Conservation (phyloP, 2,797 vertebrate genomes). For the Podarcis lilfordi region DNA sequence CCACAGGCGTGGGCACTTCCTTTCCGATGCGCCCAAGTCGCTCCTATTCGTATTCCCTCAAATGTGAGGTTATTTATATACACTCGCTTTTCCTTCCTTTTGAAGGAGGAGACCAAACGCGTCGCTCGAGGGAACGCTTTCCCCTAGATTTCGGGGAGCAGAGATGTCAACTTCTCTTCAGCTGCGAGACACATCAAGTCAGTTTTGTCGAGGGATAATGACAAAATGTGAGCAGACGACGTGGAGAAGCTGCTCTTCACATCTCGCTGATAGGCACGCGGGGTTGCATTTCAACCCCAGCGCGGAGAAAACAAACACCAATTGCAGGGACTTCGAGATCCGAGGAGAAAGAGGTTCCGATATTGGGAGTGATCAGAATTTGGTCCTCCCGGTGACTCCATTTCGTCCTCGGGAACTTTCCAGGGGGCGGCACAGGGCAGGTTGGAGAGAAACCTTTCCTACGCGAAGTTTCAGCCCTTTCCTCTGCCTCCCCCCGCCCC, state of each 20-base stretch:
- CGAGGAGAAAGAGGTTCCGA: not conserved
- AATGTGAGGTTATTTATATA: not conserved
- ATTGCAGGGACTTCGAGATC: not conserved
- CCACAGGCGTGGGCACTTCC: no score
- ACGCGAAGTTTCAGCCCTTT: conserved; percentile 63
- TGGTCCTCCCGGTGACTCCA: not conserved
- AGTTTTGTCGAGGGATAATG: not conserved
- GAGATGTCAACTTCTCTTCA: not conserved
- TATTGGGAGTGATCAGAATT: not conserved
- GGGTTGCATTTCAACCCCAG: not conserved
- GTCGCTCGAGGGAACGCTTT: not conserved
- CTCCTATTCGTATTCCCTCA: not conserved
- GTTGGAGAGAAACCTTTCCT: conserved; percentile 35
- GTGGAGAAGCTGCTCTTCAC: not conserved
- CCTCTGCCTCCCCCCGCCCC: conserved; percentile 30
- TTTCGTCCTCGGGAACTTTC: conserved; percentile 37
- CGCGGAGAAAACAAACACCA: not conserved
- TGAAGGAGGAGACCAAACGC: not conserved
- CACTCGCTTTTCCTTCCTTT: not conserved
- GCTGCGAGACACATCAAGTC: not conserved
- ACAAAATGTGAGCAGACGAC: not conserved
- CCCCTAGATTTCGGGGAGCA: not conserved
- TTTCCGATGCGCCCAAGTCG: not conserved
- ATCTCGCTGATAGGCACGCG: not conserved
- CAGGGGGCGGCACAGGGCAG: conserved; percentile 17